Base-by-base conservation (phyloP, 2,888 invertebrate genomes). In the Metacarcinus magister region DNA sequence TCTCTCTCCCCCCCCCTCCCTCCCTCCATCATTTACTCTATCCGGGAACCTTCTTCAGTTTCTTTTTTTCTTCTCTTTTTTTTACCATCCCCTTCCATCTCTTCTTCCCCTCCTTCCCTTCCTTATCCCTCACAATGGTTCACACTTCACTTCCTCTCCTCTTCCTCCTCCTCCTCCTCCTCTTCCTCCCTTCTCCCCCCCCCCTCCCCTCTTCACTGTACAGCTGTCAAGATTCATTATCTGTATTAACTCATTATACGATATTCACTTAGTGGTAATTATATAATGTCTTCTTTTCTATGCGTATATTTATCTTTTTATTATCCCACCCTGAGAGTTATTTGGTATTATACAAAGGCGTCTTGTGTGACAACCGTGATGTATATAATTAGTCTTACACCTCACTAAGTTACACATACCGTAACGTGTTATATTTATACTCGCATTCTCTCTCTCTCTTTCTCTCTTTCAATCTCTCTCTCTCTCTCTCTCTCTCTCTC, bases 1-100 rank as follows among this genome's bases (percentile, higher is more conserved):
- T 92, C 92, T 92, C 60, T 92, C 60, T 92, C 60, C 60, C 92
- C 39, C 54, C 32, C 60, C 32, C 60, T 60, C 60, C 32, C 60
- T 48, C 46, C n/a, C 23, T 92, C 92, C 28, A 13, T 60, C 60
- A 16, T 39, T 92, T 39, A 39, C 60, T 92, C 92, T 67, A 89
- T 89, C 89, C 39, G 19, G 44, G 16, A 43, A 39, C 89, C 39
- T n/a, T 87, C 87, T 32, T 28, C 87, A 87, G 67, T 67, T 10
- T 67, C 67, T 67, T 67, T 67, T 28, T 32, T 5, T 5, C 32
- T 82, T 82, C 7, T 82, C 28, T 44, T 39, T 28, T 43, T 89
- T 89, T 89, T 44, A 39, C 44, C 10, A 44, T 44, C 19, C 39
- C 7, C 39, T 39, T n/a, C 89, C 89, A 43, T 89, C 10, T 89